Evolutionary conservation across 2,113 vertebrate genomes (phyloP).

Genomic region (Pampusana beccarii): DNA sequence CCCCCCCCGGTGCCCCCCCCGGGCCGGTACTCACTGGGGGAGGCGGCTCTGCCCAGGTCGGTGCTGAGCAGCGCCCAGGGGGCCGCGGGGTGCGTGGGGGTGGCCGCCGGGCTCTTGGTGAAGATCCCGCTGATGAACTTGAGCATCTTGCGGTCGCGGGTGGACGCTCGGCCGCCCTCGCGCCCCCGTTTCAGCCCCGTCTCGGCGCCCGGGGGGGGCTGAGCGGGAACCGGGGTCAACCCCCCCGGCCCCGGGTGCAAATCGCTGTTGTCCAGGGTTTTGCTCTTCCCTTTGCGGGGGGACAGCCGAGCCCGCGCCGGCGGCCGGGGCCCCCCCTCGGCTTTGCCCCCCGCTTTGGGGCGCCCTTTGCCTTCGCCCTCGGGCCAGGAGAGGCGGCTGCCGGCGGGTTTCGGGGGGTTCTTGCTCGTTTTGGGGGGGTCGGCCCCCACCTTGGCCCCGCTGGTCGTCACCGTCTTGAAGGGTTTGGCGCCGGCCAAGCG

Average conservation of each 20-base stretch:
- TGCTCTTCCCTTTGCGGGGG: constrained; percentile 90
- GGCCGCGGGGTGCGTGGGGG: constrained; percentile 66
- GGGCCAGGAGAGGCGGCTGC: constrained; percentile 88
- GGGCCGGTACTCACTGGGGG: constrained; percentile 72
- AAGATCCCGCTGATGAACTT: constrained; percentile 98
- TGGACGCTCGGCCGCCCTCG: constrained; percentile 78
- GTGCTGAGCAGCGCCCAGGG: constrained; percentile 67
- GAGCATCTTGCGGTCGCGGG: constrained; percentile 95
- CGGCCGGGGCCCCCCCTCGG: constrained; percentile 20
- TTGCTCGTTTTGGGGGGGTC: constrained; percentile 69
- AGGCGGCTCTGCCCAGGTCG: constrained; percentile 54
- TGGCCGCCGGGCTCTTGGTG: constrained; percentile 85
- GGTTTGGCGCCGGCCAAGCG: constrained; percentile 72
- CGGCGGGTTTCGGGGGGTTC: constrained; percentile 67
- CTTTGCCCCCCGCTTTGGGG: constrained; percentile 65
- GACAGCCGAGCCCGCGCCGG: constrained; percentile 76
- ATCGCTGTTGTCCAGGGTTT: constrained; percentile 94
- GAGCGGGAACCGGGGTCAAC: constrained; percentile 18
- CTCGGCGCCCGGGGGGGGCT: constrained; percentile 16
- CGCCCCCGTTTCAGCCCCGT: constrained; percentile 74
- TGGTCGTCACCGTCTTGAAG: constrained; percentile 74
- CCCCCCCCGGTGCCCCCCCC: background rate
- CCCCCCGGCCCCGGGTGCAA: constrained; percentile 81
- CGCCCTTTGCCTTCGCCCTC: constrained; percentile 82
- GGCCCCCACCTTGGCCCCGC: constrained; percentile 51